Percentiles rank a stretch among this genome's conserved stretches.
These are phyloP conservation scores for Amblyornis subalaris DNA, from an alignment of 2,113 vertebrate genomes.

Conservation along the genomic window DNA sequence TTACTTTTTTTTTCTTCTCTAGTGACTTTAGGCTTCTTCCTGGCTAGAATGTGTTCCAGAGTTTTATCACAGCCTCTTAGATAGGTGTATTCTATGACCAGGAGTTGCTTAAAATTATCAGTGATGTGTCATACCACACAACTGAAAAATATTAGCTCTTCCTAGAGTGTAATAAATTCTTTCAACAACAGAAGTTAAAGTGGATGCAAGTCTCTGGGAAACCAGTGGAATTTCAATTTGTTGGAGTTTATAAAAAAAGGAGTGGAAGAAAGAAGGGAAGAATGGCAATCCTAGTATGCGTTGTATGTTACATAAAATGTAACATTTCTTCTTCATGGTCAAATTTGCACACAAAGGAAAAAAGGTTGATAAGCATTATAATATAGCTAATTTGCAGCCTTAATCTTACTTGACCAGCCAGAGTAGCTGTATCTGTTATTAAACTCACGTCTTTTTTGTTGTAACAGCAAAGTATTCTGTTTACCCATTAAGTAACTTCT, in stretches of 20 bases:
- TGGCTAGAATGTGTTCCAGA: background rate
- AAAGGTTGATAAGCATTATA: background rate
- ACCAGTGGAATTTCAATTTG: background rate
- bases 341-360: background rate
- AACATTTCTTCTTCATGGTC: background rate
- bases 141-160: background rate
- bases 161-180: background rate
- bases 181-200: background rate
- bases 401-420: background rate
- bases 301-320: background rate
- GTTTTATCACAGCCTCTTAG: background rate
- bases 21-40: background rate
- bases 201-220: background rate
- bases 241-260: background rate
- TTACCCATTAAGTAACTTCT: background rate
- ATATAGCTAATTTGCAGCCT: background rate
- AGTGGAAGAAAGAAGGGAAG: background rate
- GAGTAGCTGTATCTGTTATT: background rate
- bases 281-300: background rate
- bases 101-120: background rate
- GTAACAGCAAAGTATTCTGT: background rate
- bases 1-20: background rate
- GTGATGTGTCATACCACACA: rapidly evolving
- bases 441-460: background rate
- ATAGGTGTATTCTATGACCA: background rate